Base-by-base conservation (phyloP, 2,888 invertebrate species). In the Acanthoscelides obtectus region DNA sequence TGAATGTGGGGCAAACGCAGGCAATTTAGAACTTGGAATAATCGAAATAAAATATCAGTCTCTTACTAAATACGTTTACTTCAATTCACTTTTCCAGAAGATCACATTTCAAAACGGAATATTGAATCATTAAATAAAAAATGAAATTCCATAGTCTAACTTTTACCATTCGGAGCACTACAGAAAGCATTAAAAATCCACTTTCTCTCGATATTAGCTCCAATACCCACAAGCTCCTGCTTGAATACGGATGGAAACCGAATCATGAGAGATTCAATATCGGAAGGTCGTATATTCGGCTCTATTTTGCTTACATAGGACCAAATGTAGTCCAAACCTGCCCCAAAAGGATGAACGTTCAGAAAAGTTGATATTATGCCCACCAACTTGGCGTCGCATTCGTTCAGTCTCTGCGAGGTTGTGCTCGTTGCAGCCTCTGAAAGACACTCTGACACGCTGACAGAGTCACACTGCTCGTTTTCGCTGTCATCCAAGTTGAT, bases 331-430 rank as follows among this genome's bases (percentile, higher is more conserved):
- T 95, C 96, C 1, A 95, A 88, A 73, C 94, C 94, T 0, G 97
- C 96, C 68, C 98, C 98, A 81, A 94, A 93, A 0, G 97, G 98
- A 86, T 98, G 97, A 64, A 98, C 94, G 86, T 95, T 91, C 70
- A 98, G 88, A 86, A 96, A 98, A 6, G 96, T 94, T 3, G 97
- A 93, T 80, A 96, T 92, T 72, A 98, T 88, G 73, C 94, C 94
- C 77, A 95, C 92, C n/a, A 95, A 87, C 83, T 91, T 92, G 0
- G 94, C 95, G 83, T 92, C 92, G 72, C 86, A 87, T 77, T 89
- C 89, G 22, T 66, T 66, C 72, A 88, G 82, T 22, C 74, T 71
- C 25, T 74, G 72, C 3, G 65, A 21, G 4, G 64, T 66, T 19
- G 20, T 22, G 12, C 22, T 63, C 5, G 21, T 19, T 4, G 20